A percentile compares a stretch with the other conserved stretches of the same genome.
Conservation (phyloP, 1,140 invertebrate genomes). For the Pachyrhynchus sulphureomaculatus region DNA sequence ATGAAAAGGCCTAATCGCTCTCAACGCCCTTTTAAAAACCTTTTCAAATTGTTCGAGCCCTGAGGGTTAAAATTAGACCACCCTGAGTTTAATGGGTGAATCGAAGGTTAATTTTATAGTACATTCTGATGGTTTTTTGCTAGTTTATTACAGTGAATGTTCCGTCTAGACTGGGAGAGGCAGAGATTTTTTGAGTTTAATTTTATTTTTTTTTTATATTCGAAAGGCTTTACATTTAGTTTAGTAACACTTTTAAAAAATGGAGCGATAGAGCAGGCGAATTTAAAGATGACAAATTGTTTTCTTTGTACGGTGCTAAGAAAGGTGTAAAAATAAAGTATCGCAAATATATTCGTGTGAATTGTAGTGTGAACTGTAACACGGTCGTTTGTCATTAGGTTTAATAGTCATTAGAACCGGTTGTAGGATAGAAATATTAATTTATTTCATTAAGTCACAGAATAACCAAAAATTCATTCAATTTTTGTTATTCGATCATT, state of each 20-base stretch:
- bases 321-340: conserved; percentile 19
- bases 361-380: no score
- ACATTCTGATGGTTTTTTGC: not conserved
- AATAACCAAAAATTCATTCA: no score
- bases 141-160: not conserved
- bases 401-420: no score
- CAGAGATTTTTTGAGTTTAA: no score
- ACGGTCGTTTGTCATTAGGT: no score
- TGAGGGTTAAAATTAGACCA: conserved; percentile 30
- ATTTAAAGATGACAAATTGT: conserved; percentile 20
- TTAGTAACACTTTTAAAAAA: conserved; percentile 8
- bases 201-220: no score
- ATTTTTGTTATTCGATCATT: no score
- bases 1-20: conserved; percentile 22
- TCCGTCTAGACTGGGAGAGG: no score
- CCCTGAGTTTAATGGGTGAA: conserved; percentile 13
- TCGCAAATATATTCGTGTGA: not conserved
- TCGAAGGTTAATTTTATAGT: not conserved
- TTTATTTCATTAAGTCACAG: no score
- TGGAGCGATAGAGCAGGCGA: conserved; percentile 10
- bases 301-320: conserved; percentile 17
- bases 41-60: conserved; percentile 11
- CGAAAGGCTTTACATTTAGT: not conserved
- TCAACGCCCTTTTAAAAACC: conserved; percentile 27
- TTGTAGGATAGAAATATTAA: no score